phyloP scores from a whole-genome alignment of 2,113 vertebrate genomes.

The Oxyura jamaicensis region DNA sequence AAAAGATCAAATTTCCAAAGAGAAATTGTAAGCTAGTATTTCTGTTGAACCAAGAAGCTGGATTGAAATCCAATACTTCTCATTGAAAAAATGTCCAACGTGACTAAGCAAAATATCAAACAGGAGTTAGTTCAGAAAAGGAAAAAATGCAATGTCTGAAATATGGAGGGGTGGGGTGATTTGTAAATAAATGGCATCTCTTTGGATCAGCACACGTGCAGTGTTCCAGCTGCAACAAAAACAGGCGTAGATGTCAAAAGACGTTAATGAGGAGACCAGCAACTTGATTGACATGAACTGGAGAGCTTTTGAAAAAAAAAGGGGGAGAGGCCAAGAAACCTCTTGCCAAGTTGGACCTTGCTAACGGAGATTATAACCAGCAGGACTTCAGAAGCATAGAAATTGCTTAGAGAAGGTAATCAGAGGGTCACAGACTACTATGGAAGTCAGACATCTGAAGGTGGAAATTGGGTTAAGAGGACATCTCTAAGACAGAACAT shows the following conservation, averaged over 20 bases:
- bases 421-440: not conserved
- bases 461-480: not conserved
- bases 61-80: not conserved
- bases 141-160: not conserved
- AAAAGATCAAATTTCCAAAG: not conserved
- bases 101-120: not conserved
- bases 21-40: not conserved
- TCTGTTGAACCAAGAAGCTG: not conserved
- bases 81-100: not conserved
- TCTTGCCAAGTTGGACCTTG: not conserved
- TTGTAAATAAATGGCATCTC: not conserved
- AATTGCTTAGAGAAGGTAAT: not conserved
- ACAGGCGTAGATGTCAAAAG: not conserved
- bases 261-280: not conserved
- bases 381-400: constrained; percentile 16
- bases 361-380: not conserved
- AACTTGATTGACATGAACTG: not conserved
- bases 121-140: not conserved
- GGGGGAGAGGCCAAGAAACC: not conserved
- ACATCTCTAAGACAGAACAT: not conserved
- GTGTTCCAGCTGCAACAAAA: not conserved
- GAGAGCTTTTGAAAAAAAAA: not conserved
- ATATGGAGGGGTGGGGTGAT: not conserved
- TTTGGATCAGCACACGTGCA: not conserved
- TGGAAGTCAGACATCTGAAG: not conserved